Evolutionary conservation across 2,113 vertebrate genomes (phyloP).

Genomic region (Cinclus cinclus): DNA sequence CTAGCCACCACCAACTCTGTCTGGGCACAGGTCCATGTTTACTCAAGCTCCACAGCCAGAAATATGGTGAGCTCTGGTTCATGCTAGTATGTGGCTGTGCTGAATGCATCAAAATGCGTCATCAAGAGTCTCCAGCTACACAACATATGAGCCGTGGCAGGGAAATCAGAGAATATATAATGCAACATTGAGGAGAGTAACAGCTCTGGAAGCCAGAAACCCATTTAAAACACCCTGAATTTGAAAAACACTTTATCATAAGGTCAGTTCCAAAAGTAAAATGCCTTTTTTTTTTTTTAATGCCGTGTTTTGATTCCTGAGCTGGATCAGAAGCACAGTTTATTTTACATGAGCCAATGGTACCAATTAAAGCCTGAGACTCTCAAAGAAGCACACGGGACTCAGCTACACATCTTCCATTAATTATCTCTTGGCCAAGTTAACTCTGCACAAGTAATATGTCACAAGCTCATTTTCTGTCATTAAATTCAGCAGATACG

Average conservation of each 20-base stretch:
- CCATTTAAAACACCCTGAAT: not conserved
- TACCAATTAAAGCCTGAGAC: conserved; percentile 17
- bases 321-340: not conserved
- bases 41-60: conserved; percentile 46
- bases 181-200: not conserved
- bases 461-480: conserved; percentile 35
- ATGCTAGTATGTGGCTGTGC: conserved; percentile 20
- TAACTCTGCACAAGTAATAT: conserved; percentile 4
- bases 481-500: conserved; percentile 27
- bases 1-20: not conserved
- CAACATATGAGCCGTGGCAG: not conserved
- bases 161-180: not conserved
- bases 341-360: not conserved
- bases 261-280: not conserved
- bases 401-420: conserved; percentile 9
- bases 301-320: not conserved
- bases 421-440: conserved; percentile 41
- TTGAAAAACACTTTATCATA: conserved; percentile 1
- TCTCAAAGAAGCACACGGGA: not conserved
- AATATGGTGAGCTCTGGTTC: conserved; percentile 44
- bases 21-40: conserved; percentile 60
- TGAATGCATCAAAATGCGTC: conserved; percentile 49
- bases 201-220: not conserved
- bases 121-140: conserved; percentile 21
- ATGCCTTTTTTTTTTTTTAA: not conserved